These are phyloP conservation scores for Chelon labrosus DNA, from an alignment of 2,797 vertebrate genomes.

Conservation along the genomic window DNA sequence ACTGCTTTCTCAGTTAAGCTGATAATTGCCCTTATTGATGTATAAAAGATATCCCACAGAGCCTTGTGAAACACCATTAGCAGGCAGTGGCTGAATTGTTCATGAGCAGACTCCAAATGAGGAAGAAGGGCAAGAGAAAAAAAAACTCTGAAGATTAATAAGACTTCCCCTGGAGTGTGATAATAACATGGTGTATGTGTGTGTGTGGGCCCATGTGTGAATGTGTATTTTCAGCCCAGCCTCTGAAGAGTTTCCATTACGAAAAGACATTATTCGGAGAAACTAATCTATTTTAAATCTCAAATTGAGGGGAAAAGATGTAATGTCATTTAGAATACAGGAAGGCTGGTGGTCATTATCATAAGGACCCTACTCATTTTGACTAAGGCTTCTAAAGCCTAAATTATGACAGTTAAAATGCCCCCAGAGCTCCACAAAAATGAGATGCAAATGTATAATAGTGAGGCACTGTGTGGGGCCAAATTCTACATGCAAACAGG, in stretches of 20 bases:
- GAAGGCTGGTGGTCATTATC: slow-evolving; percentile 73
- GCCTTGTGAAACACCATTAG: slow-evolving; percentile 98
- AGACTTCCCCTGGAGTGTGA: slow-evolving; percentile 92
- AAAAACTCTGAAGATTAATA: slow-evolving; percentile 90
- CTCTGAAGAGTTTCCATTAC: slow-evolving; percentile 81
- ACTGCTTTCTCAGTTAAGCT: slow-evolving; percentile 95
- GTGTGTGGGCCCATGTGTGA: slow-evolving; percentile 65
- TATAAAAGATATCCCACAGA: slow-evolving; percentile 98
- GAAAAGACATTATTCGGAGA: slow-evolving; percentile 68
- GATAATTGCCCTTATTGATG: slow-evolving; percentile 99
- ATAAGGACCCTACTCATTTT: slow-evolving; percentile 63
- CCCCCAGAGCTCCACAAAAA: slow-evolving; percentile 47
- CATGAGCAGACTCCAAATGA: slow-evolving; percentile 94
- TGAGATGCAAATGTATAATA: slow-evolving; percentile 43
- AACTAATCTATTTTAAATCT: slow-evolving; percentile 76
- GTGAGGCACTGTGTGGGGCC: slow-evolving; percentile 31
- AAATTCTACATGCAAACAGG: slow-evolving; percentile 42
- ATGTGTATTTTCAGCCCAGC: slow-evolving; percentile 84
- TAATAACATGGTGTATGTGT: slow-evolving; percentile 82
- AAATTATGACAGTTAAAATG: slow-evolving; percentile 70
- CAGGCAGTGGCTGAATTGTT: slow-evolving; percentile 96
- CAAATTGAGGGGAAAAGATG: slow-evolving; percentile 68
- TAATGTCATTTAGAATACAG: slow-evolving; percentile 71
- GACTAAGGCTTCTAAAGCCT: slow-evolving; percentile 58
- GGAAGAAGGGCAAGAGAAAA: slow-evolving; percentile 83